Base-by-base conservation (phyloP, 2,797 vertebrate genomes). In the Anomalospiza imberbis region DNA sequence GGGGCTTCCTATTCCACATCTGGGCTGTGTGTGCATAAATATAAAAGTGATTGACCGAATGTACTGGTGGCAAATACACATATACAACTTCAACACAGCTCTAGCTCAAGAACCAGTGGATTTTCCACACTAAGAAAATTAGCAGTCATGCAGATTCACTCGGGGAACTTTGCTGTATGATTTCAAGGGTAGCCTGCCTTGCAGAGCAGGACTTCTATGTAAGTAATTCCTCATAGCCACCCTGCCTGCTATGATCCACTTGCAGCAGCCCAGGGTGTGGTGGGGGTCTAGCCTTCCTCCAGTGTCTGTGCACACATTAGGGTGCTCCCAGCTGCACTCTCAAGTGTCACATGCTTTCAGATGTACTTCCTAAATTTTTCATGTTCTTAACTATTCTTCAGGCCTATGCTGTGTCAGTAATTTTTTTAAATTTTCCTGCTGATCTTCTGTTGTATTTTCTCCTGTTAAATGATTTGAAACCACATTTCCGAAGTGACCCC, bases 11-110 rank as follows among this genome's bases (percentile, higher is more conserved):
- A 3, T 55, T 80, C 29, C 20, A 1, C 25, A 12, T 15, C n/a
- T 73, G 13, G 11, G 6, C 1, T 0, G 0, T n/a, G 22, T 62
- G 13, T 62, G 6, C 21, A 9, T 28, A 19, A 34, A 28, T 9
- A 5, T 55, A 31, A 16, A 67, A 57, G 6, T 15, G 26, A 38
- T 44, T 75, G 44, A 57, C 10, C 42, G 84, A n/a, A 13, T 42
- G 8, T 1, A 7, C 21, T 40, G 18, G 25, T 21, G 15, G 13
- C 14, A 72, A 72, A 55, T 17, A 8, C 10, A 14, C 3, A 1
- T 26, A n/a, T 10, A 5, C 13, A 7, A 54, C 13, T 40, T 55
- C 47, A 80, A 1, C 24, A 21, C 47, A n/a, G 21, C 6, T 31
- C 19, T 17, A 42, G 29, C 32, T 72, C 54, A 42, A 66, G 31